Conservation (phyloP, 2,113 vertebrate genomes). For the Myiagra hebetior region DNA sequence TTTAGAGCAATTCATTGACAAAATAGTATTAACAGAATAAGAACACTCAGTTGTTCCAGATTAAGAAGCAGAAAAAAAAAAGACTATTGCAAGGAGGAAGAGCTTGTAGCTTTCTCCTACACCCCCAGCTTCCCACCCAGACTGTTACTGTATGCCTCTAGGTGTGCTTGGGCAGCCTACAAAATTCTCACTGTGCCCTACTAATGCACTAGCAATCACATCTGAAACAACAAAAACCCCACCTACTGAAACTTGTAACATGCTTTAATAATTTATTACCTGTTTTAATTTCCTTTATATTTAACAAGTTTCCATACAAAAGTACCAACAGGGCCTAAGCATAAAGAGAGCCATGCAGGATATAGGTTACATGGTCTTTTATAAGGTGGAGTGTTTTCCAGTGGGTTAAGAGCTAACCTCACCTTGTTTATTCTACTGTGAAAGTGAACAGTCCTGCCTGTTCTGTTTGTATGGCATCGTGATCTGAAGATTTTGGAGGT, state of each 20-base stretch:
- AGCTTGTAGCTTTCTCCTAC: neutral
- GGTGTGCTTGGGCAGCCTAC: neutral
- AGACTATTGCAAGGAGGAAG: neutral
- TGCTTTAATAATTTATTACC: neutral
- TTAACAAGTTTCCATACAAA: neutral
- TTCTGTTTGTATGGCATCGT: neutral
- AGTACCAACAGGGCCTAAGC: neutral
- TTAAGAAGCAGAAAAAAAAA: neutral
- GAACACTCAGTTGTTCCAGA: neutral
- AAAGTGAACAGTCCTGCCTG: fast-evolving
- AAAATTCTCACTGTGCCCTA: neutral
- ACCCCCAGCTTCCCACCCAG: neutral
- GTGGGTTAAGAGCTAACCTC: neutral
- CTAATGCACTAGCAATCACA: neutral
- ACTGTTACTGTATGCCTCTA: neutral
- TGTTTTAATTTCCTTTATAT: neutral
- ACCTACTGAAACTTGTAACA: neutral
- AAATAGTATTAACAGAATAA: neutral
- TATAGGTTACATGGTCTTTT: neutral
- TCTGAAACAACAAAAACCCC: neutral
- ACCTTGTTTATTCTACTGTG: no score
- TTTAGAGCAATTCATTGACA: neutral
- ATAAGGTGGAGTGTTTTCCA: neutral
- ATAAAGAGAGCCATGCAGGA: fast-evolving
- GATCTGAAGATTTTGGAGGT: neutral